Evolutionary conservation across 2,797 vertebrate species (phyloP), one percentile per base, ranked within the genome.

Genomic region (Limosa lapponica): DNA sequence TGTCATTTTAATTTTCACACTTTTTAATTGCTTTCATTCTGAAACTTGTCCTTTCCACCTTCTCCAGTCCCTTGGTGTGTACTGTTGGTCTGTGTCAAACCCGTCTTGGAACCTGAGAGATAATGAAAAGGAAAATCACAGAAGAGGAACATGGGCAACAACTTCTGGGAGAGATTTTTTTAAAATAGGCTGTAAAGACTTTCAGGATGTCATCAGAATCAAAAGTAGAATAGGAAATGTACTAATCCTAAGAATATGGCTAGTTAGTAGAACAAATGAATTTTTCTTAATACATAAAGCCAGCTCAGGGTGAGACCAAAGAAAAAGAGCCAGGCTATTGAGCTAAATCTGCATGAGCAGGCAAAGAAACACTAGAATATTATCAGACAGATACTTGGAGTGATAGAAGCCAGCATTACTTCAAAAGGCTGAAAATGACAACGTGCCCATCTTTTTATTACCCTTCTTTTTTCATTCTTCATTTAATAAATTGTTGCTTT

Each of bases 1-100:
- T 95, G 82, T 86, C 91, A 93, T 87, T 93, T 91, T 77, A 6
- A 44, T 94, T 94, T 97, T 95, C 96, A 93, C 95, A 95, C 80
- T 77, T 96, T 86, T 95, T 94, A 96, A 96, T 97, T 97, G 90
- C 85, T 86, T 95, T 95, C 93, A 70, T 95, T 82, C 62, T 77
- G 70, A 83, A 90, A 86, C 59, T 75, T 93, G 82, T 94, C 93
- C 85, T 93, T 95, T 89, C 22, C 66, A 82, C 77, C 83, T 94
- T 94, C 64, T 82, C 24, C 20, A 36, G 44, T 89, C 69, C 84
- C 93, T 89, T 57, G 0, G 3, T 82, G 51, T 72, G 22, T 64
- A 28, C 36, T 69, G 30, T 78, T 77, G 43, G 55, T 83, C 54
- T 58, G 6, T 87, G 51, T 66, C 39, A 94, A 92, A 82, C n/a